Evolutionary conservation across 2,113 vertebrate genomes (phyloP).

Genomic region (Dicrurus megarhynchus): DNA sequence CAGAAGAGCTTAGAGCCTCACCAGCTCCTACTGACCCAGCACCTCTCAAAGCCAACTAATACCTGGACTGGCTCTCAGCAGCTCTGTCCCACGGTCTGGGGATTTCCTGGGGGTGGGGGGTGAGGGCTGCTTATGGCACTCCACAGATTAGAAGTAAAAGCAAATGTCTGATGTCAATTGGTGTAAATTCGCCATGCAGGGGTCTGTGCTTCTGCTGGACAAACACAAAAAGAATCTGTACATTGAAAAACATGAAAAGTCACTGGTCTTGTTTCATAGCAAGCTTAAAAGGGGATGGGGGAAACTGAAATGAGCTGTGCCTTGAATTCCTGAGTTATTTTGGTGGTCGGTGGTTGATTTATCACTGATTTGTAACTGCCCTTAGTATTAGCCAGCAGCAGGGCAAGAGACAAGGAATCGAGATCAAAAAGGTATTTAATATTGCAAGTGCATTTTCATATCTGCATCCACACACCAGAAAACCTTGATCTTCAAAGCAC

Average conservation of each 20-base stretch:
- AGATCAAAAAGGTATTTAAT: conserved; percentile 5
- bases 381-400: neutral
- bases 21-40: neutral
- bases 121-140: neutral
- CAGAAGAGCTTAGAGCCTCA: neutral
- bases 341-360: neutral
- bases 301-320: neutral
- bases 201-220: neutral
- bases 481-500: conserved; percentile 2
- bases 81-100: neutral
- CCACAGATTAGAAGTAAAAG: neutral
- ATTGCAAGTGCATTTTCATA: neutral
- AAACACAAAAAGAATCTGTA: neutral
- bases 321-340: neutral
- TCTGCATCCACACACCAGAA: neutral
- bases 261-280: neutral
- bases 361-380: neutral
- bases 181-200: neutral
- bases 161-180: neutral
- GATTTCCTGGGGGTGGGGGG: no score
- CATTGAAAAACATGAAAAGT: neutral
- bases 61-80: neutral
- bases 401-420: neutral
- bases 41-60: neutral
- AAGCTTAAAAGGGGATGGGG: neutral